phyloP scores from a whole-genome alignment of 2,797 vertebrate genomes.

The Loris lydekkerianus region DNA sequence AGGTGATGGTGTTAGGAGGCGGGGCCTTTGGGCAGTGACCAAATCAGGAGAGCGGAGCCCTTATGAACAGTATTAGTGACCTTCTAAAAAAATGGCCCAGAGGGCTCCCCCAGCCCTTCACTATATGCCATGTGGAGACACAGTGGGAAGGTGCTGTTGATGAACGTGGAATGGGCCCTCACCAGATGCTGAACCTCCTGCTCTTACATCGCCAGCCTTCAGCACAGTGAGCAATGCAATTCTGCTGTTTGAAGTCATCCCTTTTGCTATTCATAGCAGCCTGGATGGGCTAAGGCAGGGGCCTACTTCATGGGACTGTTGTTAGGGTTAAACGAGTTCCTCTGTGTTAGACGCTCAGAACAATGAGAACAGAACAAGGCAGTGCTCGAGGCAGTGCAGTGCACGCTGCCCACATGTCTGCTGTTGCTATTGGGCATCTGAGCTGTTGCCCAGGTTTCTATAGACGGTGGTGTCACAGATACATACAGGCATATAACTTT shows the following conservation, averaged over 20 bases:
- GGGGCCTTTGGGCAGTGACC: too few species aligned
- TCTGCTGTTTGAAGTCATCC: not conserved
- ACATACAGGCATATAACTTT: not conserved
- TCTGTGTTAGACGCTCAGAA: not conserved
- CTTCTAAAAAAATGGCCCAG: not conserved
- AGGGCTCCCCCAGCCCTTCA: not conserved
- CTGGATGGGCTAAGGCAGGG: not conserved
- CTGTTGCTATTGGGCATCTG: not conserved
- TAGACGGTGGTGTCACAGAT: not conserved
- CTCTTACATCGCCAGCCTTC: not conserved
- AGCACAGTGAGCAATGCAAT: not conserved
- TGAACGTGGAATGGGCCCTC: not conserved
- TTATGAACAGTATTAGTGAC: not conserved
- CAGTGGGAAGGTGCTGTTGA: fast-evolving
- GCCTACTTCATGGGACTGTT: not conserved
- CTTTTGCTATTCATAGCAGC: not conserved
- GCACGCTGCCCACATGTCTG: fast-evolving
- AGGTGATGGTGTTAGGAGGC: not conserved
- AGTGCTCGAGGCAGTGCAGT: too few species aligned
- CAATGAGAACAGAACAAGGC: not conserved
- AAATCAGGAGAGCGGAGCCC: not conserved
- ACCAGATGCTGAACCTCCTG: not conserved
- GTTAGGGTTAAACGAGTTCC: not conserved
- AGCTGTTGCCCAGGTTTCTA: not conserved
- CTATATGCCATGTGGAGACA: fast-evolving